phyloP scores from a whole-genome alignment of 2,113 vertebrate species.

The Poecilia latipinna region DNA sequence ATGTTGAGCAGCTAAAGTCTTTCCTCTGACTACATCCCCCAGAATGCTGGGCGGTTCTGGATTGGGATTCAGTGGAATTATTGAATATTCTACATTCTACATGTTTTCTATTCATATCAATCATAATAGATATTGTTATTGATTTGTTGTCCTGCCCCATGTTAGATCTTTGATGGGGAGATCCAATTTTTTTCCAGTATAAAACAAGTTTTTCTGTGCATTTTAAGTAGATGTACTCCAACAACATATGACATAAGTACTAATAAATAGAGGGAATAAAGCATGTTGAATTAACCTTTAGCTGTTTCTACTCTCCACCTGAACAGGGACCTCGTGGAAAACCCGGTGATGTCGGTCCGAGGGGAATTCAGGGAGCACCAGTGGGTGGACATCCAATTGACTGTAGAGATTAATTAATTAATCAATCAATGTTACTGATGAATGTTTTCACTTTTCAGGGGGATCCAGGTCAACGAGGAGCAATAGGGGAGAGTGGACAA shows the following conservation, averaged over 20 bases:
- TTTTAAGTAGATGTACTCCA: background rate
- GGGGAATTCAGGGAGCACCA: constrained; percentile 84
- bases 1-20: too few relatives aligned
- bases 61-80: too few relatives aligned
- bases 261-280: background rate
- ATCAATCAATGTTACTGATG: background rate
- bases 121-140: too few relatives aligned
- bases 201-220: background rate
- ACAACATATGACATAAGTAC: background rate
- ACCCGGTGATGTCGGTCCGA: constrained; percentile 85
- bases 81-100: too few relatives aligned
- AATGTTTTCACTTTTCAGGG: constrained; percentile 78
- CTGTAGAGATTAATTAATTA: background rate
- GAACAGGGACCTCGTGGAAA: constrained; percentile 88
- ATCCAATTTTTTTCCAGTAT: background rate
- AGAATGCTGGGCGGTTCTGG: too few relatives aligned
- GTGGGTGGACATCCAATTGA: constrained; percentile 79
- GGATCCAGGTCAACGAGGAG: constrained; percentile 89
- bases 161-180: background rate
- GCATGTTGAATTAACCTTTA: background rate
- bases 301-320: background rate
- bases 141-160: too few relatives aligned
- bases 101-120: too few relatives aligned
- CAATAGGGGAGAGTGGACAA: constrained; percentile 88
- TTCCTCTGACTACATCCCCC: too few relatives aligned